Percentiles rank a stretch among this genome's conserved stretches.
Conservation (phyloP, 2,888 invertebrate genomes). For the Ophion costatus region DNA sequence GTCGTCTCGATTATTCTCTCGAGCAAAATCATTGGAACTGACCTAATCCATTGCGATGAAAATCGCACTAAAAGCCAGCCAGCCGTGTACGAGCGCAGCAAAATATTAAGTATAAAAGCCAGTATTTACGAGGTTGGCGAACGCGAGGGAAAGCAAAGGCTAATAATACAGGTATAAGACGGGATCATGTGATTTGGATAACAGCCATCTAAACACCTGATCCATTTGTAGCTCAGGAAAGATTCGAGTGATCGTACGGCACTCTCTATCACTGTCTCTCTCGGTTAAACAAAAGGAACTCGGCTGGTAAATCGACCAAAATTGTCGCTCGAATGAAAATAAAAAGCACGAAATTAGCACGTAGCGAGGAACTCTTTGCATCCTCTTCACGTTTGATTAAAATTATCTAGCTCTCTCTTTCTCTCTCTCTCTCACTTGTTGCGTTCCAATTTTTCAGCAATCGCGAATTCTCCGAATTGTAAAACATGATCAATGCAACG, state of each 20-base stretch:
- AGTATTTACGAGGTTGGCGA: conserved; percentile 14
- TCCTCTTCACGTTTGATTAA: conserved; percentile 50
- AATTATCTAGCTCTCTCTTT: conserved; percentile 5
- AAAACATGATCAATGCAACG: conserved; percentile 48
- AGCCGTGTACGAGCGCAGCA: background rate
- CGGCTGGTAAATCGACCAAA: too few relatives aligned
- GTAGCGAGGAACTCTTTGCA: conserved; percentile 23
- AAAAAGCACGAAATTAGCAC: conserved; percentile 8
- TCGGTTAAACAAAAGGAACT: background rate
- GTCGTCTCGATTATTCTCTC: background rate
- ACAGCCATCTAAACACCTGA: conserved; percentile 73
- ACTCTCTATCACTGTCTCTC: background rate
- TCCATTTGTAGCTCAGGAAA: conserved; percentile 54
- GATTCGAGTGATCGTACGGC: conserved; percentile 36
- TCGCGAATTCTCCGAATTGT: conserved; percentile 42
- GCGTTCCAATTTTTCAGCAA: conserved; percentile 4
- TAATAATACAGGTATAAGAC: conserved; percentile 48
- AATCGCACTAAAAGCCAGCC: background rate
- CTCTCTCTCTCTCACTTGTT: background rate
- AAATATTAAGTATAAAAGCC: conserved; percentile 7
- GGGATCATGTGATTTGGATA: conserved; percentile 75
- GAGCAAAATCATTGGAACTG: background rate
- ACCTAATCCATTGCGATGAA: background rate
- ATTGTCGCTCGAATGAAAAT: too few relatives aligned
- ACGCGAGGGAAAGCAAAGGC: conserved; percentile 21